Conservation (phyloP, 2,113 vertebrate species). For the Lepus europaeus region DNA sequence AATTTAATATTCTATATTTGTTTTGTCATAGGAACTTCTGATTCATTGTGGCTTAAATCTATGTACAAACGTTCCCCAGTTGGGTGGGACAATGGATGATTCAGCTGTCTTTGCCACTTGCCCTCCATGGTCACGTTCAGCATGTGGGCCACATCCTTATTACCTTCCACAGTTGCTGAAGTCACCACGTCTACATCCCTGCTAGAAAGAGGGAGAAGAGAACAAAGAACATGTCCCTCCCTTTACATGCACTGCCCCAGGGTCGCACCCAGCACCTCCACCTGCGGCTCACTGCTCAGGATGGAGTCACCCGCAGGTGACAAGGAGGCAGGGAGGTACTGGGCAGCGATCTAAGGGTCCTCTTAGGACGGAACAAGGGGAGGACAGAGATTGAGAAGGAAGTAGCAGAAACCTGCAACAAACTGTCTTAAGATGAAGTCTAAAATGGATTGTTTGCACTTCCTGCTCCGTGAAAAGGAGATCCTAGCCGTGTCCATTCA, state of each 20-base stretch:
- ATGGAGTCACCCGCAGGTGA: background rate
- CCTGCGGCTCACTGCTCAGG: background rate
- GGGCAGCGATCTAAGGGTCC: background rate
- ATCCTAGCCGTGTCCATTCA: background rate
- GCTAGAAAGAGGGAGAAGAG: background rate
- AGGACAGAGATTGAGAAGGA: background rate
- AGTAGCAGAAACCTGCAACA: background rate
- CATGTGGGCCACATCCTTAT: background rate
- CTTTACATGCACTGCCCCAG: background rate
- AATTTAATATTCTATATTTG: background rate
- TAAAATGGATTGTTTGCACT: no score
- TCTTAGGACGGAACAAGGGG: background rate
- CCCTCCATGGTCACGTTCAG: background rate
- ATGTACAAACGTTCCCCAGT: background rate
- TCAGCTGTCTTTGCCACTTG: background rate
- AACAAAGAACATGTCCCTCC: background rate
- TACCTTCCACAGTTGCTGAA: background rate
- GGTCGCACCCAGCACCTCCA: background rate
- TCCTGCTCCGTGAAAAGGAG: background rate
- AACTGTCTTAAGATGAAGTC: no score
- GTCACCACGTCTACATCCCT: background rate
- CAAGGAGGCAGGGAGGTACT: background rate
- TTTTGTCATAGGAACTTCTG: background rate
- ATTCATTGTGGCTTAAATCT: background rate
- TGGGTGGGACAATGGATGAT: background rate